These are phyloP conservation scores for Laticauda laticaudata DNA, from an alignment of 2,113 vertebrate genomes.

Conservation along the genomic window DNA sequence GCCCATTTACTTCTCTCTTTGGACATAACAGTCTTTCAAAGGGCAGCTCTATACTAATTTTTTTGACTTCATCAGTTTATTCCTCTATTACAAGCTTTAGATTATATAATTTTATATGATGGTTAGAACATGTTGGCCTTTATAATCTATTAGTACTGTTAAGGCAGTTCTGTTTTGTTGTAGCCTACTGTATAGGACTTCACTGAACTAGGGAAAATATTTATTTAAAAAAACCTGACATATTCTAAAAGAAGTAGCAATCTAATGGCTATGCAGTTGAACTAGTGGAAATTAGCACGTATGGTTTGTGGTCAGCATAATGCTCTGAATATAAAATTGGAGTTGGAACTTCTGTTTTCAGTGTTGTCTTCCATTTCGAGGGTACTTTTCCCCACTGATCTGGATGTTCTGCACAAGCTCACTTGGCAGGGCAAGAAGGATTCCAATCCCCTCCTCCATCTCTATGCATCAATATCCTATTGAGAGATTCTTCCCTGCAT, in stretches of 20 bases:
- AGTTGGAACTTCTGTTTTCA: background rate
- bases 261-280: background rate
- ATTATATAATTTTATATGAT: background rate
- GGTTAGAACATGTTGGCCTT: background rate
- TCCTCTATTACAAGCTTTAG: background rate
- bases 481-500: slow-evolving; percentile 57
- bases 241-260: background rate
- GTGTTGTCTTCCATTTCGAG: background rate
- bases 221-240: background rate
- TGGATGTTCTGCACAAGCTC: background rate
- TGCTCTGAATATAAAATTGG: background rate
- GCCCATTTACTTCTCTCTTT: background rate
- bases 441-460: slow-evolving; percentile 25
- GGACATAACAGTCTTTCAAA: background rate
- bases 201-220: too few relatives aligned
- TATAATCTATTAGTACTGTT: background rate
- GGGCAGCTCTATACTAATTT: background rate
- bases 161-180: background rate
- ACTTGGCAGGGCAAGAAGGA: background rate
- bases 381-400: background rate
- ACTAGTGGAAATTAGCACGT: background rate
- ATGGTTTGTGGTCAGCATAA: background rate
- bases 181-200: background rate
- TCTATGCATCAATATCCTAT: slow-evolving; percentile 62
- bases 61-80: background rate